Evolutionary conservation across 2,797 vertebrate species (phyloP).

Genomic region (Chelonia mydas): DNA sequence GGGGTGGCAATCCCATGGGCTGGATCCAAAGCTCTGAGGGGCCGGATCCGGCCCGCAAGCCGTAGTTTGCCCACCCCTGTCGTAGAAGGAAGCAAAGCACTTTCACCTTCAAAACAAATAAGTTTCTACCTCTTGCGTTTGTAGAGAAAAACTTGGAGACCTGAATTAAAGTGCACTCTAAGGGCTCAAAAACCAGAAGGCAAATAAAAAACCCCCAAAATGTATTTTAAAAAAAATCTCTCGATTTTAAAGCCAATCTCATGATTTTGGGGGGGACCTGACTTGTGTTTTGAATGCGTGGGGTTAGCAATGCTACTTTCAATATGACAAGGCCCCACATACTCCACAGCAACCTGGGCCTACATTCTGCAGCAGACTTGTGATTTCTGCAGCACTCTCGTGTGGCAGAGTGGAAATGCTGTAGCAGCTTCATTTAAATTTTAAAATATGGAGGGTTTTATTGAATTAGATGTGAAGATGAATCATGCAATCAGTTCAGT

Average conservation of each 20-base stretch:
- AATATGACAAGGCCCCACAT: not conserved
- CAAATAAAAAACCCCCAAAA: not conserved
- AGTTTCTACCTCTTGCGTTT: not conserved
- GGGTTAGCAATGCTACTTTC: not conserved
- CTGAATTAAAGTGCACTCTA: not conserved
- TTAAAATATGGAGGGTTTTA: slow-evolving; percentile 4
- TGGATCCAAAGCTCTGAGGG: too few species aligned
- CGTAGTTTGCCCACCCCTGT: too few species aligned
- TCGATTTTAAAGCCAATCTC: not conserved
- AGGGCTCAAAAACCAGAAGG: not conserved
- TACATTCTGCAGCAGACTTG: not conserved
- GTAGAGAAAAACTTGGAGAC: not conserved
- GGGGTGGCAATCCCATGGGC: too few species aligned
- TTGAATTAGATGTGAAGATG: not conserved
- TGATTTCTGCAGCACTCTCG: not conserved
- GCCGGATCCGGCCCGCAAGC: too few species aligned
- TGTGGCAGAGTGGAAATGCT: not conserved
- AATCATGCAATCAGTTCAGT: not conserved
- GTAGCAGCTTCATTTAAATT: not conserved
- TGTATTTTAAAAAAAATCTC: not conserved
- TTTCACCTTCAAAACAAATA: not conserved
- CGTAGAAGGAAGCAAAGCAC: not conserved
- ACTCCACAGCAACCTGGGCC: not conserved
- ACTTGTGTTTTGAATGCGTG: not conserved
- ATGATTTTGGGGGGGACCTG: not conserved